phyloP scores from a whole-genome alignment of 2,888 invertebrate genomes.

The Teleiodes luculella region DNA sequence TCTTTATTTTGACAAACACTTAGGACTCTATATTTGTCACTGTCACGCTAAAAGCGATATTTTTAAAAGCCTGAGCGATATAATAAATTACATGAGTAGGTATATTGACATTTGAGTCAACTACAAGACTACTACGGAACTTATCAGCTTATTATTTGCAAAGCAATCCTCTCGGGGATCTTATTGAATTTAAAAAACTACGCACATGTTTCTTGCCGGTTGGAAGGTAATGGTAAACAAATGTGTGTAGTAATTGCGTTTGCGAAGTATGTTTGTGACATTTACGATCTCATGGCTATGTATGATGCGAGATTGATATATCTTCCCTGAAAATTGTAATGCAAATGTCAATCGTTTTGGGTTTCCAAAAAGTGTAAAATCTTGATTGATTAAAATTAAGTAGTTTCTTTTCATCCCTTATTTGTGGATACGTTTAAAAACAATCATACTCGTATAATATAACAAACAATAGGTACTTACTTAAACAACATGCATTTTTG shows the following conservation, averaged over 20 bases:
- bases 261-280: constrained; percentile 2
- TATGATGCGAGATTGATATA: too few species aligned
- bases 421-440: too few species aligned
- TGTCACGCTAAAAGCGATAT: background rate
- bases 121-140: background rate
- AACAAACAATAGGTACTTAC: too few species aligned
- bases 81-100: background rate
- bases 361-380: too few species aligned
- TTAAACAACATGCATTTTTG: too few species aligned
- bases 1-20: background rate
- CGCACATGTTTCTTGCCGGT: background rate
- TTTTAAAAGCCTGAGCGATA: background rate
- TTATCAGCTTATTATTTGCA: background rate
- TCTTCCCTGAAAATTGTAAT: too few species aligned
- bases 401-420: too few species aligned
- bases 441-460: too few species aligned
- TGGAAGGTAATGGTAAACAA: constrained; percentile 7
- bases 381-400: too few species aligned
- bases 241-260: constrained; percentile 2
- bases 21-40: background rate
- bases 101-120: too few species aligned
- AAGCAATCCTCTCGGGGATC: background rate
- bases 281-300: background rate
- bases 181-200: background rate
- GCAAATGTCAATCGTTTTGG: too few species aligned